Conservation (phyloP, 2,113 vertebrate genomes). For the Hystrix brachyura region DNA sequence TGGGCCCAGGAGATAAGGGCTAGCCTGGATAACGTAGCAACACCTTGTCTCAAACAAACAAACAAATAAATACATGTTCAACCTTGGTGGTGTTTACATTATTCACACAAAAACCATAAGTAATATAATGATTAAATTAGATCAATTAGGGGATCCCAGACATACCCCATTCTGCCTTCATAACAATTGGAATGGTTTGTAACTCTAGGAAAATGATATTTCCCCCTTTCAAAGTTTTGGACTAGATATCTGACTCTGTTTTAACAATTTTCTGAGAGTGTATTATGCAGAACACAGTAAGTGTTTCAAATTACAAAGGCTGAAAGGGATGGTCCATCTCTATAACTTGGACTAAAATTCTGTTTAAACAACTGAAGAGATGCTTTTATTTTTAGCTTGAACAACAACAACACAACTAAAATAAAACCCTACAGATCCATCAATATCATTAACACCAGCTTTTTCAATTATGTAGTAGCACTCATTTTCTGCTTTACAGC, state of each 20-base stretch:
- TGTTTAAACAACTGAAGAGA: not conserved
- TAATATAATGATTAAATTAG: not conserved
- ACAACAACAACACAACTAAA: not conserved
- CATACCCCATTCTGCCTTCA: not conserved
- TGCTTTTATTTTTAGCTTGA: not conserved
- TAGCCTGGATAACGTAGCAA: not conserved
- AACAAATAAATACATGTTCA: not conserved
- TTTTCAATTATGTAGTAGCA: not conserved
- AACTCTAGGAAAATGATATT: not conserved
- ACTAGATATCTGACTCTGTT: not conserved
- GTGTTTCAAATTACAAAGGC: not conserved
- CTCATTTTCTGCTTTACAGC: not conserved
- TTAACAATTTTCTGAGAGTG: not conserved
- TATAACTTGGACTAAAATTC: not conserved
- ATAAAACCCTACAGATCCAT: not conserved
- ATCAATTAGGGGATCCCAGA: not conserved
- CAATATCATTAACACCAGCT: not conserved
- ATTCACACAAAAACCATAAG: not conserved
- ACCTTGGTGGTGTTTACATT: not conserved
- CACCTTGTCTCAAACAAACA: not conserved
- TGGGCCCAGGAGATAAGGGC: not conserved
- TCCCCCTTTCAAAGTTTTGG: not conserved
- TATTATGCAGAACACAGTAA: not conserved
- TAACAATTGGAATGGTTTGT: too few relatives aligned
- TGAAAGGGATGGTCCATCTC: not conserved